These are phyloP conservation scores for Solenopsis invicta DNA, from an alignment of 1,140 invertebrate species.

Conservation along the genomic window DNA sequence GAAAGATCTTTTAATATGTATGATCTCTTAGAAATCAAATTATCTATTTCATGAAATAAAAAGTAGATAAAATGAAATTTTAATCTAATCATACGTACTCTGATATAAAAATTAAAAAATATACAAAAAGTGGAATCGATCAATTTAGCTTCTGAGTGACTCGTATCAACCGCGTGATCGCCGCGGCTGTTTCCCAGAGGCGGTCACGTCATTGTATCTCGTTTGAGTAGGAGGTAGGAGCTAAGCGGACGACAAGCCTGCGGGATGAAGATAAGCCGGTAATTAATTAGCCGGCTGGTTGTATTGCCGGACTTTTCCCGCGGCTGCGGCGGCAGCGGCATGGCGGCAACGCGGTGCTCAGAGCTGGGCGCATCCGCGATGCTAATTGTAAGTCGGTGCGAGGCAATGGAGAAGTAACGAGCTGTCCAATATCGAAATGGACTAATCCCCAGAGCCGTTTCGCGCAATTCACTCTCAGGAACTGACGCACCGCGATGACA, in stretches of 20 bases:
- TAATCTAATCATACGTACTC: neutral
- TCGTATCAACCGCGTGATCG: neutral
- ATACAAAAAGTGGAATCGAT: neutral
- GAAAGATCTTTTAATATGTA: neutral
- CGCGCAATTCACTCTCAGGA: constrained; percentile 53
- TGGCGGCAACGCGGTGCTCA: neutral
- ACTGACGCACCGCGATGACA: constrained; percentile 18
- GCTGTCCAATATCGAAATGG: constrained; percentile 71
- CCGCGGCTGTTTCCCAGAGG: neutral
- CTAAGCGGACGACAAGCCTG: neutral
- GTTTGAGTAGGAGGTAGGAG: constrained; percentile 20
- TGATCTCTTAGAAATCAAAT: neutral
- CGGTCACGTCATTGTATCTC: constrained; percentile 48
- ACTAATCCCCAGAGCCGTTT: constrained; percentile 61
- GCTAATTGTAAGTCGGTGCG: constrained; percentile 65
- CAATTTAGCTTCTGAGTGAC: neutral
- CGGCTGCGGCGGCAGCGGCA: neutral
- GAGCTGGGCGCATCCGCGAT: constrained; percentile 31
- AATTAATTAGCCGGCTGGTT: constrained; percentile 69
- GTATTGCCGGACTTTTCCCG: constrained; percentile 66
- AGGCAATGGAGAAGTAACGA: constrained; percentile 63
- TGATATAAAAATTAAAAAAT: neutral
- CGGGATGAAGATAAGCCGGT: constrained; percentile 61
- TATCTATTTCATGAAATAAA: neutral
- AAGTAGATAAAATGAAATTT: neutral